A percentile compares a stretch with the other conserved stretches of the same genome.
Evolutionary conservation across 92 coral and sea anemone genomes (phyloP).

Genomic region (Zoanthus solanderi): DNA sequence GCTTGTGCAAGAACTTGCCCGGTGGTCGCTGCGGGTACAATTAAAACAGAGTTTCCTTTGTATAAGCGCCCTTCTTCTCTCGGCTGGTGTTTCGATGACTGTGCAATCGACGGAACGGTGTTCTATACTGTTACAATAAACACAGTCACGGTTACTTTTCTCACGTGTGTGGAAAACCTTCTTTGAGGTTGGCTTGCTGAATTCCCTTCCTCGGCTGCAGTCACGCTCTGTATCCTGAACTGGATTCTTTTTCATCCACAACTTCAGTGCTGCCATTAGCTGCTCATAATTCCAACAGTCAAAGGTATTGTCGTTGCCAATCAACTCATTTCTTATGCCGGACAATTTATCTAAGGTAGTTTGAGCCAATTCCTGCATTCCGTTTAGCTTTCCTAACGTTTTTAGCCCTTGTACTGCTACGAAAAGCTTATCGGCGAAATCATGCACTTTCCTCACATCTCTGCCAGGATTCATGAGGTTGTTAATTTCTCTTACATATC

Average conservation of each 20-base stretch:
- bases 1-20: constrained; percentile 15
- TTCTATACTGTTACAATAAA: background rate
- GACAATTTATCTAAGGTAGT: background rate
- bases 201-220: background rate
- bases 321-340: background rate
- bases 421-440: background rate
- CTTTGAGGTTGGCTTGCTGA: background rate
- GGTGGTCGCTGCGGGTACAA: constrained; percentile 1
- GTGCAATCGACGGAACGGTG: constrained; percentile 5
- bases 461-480: background rate
- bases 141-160: background rate
- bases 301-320: background rate
- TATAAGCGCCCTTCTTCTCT: background rate
- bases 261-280: background rate
- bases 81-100: background rate
- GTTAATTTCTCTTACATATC: background rate
- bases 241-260: constrained; percentile 7
- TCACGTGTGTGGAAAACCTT: background rate
- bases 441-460: background rate
- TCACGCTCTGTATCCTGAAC: constrained; percentile 17
- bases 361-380: background rate
- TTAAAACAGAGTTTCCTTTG: constrained; percentile 1
- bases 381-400: background rate
- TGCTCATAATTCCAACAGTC: background rate
- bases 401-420: constrained; percentile 1